Evolutionary conservation across 2,888 invertebrate species (phyloP), one percentile per base, ranked within the genome.

Genomic region (Sipha maydis): DNA sequence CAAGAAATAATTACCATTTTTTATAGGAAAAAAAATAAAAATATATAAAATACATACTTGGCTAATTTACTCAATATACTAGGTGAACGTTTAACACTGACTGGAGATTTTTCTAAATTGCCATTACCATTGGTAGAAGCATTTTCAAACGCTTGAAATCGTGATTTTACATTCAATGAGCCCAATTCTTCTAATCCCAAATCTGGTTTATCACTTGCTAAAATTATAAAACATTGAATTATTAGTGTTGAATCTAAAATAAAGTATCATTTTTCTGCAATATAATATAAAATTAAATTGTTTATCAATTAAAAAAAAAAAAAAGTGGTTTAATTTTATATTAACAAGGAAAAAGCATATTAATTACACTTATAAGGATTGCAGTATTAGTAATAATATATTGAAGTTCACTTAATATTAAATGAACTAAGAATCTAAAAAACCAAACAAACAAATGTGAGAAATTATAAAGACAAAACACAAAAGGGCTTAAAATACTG

Each of bases 201-300:
- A 92, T 96, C 96, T 4, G 97, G 96, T 91, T 97, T 97, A 92
- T 96, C 96, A 89, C 96, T 96, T 71, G 97, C 97, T 97, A 92
- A 8, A 89, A 86, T 56, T 14, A 73, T 7, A 83, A 67, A 90
- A 86, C 48, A 86, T 38, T 56, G 31, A 75, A 56, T 88, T 76
- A 1, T 31, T 75, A 41, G 7, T 61, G 17, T 38, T 28, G 34
- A 85, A 48, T 75, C n/a, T 31, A 38, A n/a, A 34, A 25, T 34
- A 14, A 7, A 25, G 3, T 48, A 1, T 48, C 14, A 31, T 89
- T 48, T 67, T 48, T 2, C 21, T 31, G 56, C 17, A 41, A 19
- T 75, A n/a, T 19, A 83, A 8, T 7, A 41, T 8, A 31, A 61
- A 38, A 56, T 14, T 61, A 34, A n/a, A 67, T 41, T 0, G 28